Evolutionary conservation across 2,888 invertebrate genomes (phyloP), one percentile per base, ranked within the genome.

Genomic region (Caenorhabditis drosophilae): DNA sequence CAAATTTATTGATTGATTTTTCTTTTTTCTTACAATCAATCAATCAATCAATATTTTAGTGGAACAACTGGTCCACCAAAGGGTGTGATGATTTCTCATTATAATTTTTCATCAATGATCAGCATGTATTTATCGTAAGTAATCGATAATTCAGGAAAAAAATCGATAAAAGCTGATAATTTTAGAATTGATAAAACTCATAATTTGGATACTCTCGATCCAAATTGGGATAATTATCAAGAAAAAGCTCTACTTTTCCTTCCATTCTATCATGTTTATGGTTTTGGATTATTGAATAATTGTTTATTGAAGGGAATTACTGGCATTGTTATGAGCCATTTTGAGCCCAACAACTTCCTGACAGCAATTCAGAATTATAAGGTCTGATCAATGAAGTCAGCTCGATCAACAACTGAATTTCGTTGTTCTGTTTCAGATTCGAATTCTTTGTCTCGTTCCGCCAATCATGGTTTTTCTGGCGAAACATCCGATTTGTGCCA

Each of bases 391-490:
- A 34, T 12, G 15, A 40, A 6, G 1, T 42, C 3, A 36, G 12
- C n/a, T n/a, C n/a, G n/a, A n/a, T n/a, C n/a, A n/a, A n/a, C n/a
- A n/a, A n/a, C n/a, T n/a, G n/a, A n/a, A n/a, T n/a, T n/a, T n/a
- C n/a, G n/a, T n/a, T n/a, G n/a, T n/a, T 15, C 34, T 40, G 1
- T 51, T 61, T 11, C 40, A 74, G 70, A 62, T 72, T 31, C 51
- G 63, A 18, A 47, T 63, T 34, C 50, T 76, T 3, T 90, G 90
- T 73, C 83, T 90, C 2, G 92, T 92, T 9, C 92, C 93, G 4
- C 92, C 92, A 16, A 87, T 91, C 55, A 88, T 92, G 83, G 88
- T 92, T 20, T 89, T 91, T 75, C 87, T 92, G 85, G 88, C 88
- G 0, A 87, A 89, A 58, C 87, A 89, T 82, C 88, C 89, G 0